phyloP scores from a whole-genome alignment of 2,888 invertebrate species.

The Teinopalpus imperialis region DNA sequence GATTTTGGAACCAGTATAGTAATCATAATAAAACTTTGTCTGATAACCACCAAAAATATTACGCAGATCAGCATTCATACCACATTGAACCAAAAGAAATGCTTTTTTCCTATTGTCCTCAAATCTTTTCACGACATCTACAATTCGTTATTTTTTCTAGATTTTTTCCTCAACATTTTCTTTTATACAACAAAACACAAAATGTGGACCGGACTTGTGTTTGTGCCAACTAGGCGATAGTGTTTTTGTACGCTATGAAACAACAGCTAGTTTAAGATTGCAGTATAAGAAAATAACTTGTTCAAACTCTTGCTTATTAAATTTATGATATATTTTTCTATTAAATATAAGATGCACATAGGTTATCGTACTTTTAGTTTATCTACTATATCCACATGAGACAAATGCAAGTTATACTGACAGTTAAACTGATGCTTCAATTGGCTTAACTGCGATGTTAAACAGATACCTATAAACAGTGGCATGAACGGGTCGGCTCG shows the following conservation, averaged over 20 bases:
- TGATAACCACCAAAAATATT: too few species aligned
- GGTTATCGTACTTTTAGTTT: too few species aligned
- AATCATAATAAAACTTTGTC: too few species aligned
- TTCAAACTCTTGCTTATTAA: not conserved
- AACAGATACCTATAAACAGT: too few species aligned
- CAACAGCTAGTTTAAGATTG: conserved; percentile 1
- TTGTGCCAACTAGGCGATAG: conserved; percentile 14
- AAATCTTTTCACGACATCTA: conserved; percentile 1
- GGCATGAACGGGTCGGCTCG: too few species aligned
- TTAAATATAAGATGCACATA: too few species aligned
- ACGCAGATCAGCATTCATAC: not conserved
- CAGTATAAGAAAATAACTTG: conserved; percentile 2
- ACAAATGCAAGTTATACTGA: too few species aligned
- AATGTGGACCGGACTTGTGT: conserved; percentile 3
- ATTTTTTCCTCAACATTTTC: not conserved
- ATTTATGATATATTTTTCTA: not conserved
- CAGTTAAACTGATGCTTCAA: too few species aligned
- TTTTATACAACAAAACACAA: conserved; percentile 1
- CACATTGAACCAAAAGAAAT: not conserved
- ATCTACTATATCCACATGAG: too few species aligned
- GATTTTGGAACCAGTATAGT: too few species aligned
- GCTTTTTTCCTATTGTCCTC: not conserved
- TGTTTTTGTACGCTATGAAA: conserved; percentile 4
- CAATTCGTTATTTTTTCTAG: conserved; percentile 5
- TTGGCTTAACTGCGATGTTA: too few species aligned